Conservation (phyloP, 2,888 invertebrate genomes). For the Stenchaetothrips biformis region DNA sequence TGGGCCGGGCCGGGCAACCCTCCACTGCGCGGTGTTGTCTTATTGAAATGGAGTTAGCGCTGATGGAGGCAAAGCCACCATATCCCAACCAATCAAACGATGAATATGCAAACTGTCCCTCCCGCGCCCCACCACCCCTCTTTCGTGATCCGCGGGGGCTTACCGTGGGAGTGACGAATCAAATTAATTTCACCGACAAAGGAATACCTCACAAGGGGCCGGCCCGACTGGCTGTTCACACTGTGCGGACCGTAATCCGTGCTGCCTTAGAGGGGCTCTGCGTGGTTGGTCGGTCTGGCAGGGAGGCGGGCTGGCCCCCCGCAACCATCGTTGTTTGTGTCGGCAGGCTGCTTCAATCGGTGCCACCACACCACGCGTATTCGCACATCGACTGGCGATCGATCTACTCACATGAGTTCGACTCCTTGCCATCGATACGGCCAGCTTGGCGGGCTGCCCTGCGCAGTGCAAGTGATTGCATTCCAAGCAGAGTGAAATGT, state of each 20-base stretch:
- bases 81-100: conserved; percentile 24
- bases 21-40: neutral
- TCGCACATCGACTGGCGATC: neutral
- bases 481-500: neutral
- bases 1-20: neutral
- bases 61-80: conserved; percentile 22
- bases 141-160: neutral
- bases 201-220: neutral
- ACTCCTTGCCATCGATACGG: neutral
- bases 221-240: too few relatives aligned
- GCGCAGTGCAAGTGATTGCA: neutral
- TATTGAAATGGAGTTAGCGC: conserved; percentile 21
- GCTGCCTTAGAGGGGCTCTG: too few relatives aligned
- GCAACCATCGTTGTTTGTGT: too few relatives aligned
- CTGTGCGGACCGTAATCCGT: too few relatives aligned
- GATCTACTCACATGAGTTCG: neutral
- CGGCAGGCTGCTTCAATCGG: too few relatives aligned
- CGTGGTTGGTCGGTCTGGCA: too few relatives aligned
- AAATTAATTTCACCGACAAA: conserved; percentile 13
- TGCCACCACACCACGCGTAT: neutral
- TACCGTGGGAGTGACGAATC: conserved; percentile 1
- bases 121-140: neutral
- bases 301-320: too few relatives aligned
- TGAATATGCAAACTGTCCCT: conserved; percentile 4
- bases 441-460: neutral